Percentiles rank a stretch among this genome's conserved stretches.
phyloP scores from a whole-genome alignment of 2,888 invertebrate genomes.

The Nemotelus nigrinus region DNA sequence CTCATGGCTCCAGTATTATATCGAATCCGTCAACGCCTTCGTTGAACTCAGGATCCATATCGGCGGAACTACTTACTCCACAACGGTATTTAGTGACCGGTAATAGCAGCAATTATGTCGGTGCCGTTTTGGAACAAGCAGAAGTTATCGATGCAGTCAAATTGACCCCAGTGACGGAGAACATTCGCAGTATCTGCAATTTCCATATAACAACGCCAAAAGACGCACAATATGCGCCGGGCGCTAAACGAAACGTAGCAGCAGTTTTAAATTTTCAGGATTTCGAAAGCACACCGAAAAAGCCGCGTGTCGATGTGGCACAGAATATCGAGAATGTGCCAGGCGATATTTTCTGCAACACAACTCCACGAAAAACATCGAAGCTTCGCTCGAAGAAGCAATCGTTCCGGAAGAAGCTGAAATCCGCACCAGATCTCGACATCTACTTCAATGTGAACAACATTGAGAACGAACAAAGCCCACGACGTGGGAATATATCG shows the following conservation, averaged over 20 bases:
- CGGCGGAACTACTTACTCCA: slow-evolving; percentile 7
- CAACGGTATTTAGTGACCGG: slow-evolving; percentile 2
- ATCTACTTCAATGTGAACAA: slow-evolving; percentile 26
- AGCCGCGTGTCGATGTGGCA: slow-evolving; percentile 16
- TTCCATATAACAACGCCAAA: slow-evolving; percentile 51
- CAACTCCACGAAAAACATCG: slow-evolving; percentile 30
- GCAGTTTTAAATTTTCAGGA: slow-evolving; percentile 42
- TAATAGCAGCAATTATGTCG: not conserved
- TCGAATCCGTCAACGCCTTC: slow-evolving; percentile 22
- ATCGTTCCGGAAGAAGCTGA: slow-evolving; percentile 42
- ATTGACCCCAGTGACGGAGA: slow-evolving; percentile 50
- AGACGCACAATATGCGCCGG: slow-evolving; percentile 24
- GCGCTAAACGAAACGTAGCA: slow-evolving; percentile 37
- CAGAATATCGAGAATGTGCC: not conserved
- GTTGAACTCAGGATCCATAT: slow-evolving; percentile 1
- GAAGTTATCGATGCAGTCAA: slow-evolving; percentile 25
- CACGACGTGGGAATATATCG: slow-evolving; percentile 22
- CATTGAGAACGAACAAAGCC: slow-evolving; percentile 43
- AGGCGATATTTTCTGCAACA: not conserved
- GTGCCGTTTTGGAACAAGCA: not conserved
- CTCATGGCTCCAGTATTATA: slow-evolving; percentile 31
- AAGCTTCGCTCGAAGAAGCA: slow-evolving; percentile 31
- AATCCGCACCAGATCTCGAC: slow-evolving; percentile 48
- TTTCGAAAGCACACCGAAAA: slow-evolving; percentile 50
- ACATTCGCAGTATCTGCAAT: slow-evolving; percentile 46